phyloP scores from a whole-genome alignment of 2,797 vertebrate genomes.

The Pithecia hirsuta region DNA sequence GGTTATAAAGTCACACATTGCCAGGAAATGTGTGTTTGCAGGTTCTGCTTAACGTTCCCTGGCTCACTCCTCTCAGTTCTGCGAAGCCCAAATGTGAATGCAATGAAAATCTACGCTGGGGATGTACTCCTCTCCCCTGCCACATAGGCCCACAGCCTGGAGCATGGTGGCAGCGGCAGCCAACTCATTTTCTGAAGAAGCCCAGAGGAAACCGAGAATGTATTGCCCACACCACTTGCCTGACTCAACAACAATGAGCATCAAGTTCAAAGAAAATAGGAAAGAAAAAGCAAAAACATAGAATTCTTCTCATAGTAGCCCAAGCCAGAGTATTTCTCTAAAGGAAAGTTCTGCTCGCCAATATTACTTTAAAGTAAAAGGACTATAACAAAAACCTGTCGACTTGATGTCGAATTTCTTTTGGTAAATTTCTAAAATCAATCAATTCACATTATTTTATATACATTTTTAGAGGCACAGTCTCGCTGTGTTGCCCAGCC shows the following conservation, averaged over 20 bases:
- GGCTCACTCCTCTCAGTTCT: constrained; percentile 29
- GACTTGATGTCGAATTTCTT: not conserved
- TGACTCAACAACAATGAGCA: constrained; percentile 10
- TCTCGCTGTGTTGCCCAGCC: not conserved
- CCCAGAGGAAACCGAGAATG: constrained; percentile 52
- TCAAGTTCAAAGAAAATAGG: constrained; percentile 43
- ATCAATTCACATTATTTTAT: not conserved
- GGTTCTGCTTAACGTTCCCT: constrained; percentile 50
- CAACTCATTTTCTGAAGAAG: constrained; percentile 70
- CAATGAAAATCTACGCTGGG: constrained; percentile 14
- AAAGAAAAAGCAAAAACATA: not conserved
- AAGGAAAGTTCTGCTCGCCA: not conserved
- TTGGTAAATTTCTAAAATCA: not conserved
- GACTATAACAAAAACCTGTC: not conserved
- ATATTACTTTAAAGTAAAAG: not conserved
- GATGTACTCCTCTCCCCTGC: constrained; percentile 45
- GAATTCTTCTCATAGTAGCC: not conserved
- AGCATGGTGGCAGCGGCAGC: constrained; percentile 25
- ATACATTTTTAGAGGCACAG: not conserved
- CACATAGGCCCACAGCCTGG: constrained; percentile 66
- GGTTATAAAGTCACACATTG: not conserved
- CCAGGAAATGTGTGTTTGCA: constrained; percentile 46
- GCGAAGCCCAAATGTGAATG: constrained; percentile 55
- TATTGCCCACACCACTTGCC: constrained; percentile 36
- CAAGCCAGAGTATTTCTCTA: not conserved